Conservation (phyloP, 2,113 vertebrate genomes). For the Pteronura brasiliensis region DNA sequence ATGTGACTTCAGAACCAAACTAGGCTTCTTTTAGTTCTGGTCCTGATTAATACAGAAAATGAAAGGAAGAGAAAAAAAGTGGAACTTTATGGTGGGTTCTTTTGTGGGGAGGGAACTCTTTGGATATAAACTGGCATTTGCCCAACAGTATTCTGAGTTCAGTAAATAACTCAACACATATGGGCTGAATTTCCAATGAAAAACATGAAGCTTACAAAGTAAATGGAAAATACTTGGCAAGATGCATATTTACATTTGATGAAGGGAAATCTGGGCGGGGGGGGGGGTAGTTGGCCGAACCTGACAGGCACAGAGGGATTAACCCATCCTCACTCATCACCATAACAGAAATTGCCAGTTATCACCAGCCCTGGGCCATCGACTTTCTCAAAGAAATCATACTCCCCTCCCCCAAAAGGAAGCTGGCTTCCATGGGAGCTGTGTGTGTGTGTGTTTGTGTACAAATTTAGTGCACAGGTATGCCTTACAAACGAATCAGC, state of each 20-base stretch:
- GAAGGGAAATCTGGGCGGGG: neutral
- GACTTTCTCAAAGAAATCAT: neutral
- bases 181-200: conserved; percentile 6
- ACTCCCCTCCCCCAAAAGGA: neutral
- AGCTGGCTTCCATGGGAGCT: neutral
- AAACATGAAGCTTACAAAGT: conserved; percentile 18
- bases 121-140: neutral
- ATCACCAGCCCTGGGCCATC: fast-evolving
- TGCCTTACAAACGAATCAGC: neutral
- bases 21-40: neutral
- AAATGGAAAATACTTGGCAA: conserved; percentile 48
- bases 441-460: neutral
- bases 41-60: neutral
- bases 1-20: neutral
- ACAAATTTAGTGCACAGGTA: too few relatives aligned
- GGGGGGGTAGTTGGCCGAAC: neutral
- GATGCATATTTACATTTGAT: neutral
- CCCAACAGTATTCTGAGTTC: neutral
- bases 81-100: neutral
- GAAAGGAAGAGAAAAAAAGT: neutral
- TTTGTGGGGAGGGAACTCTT: neutral
- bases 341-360: neutral
- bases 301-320: neutral
- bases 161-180: neutral
- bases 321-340: neutral